Evolutionary conservation across 2,888 invertebrate genomes (phyloP), one percentile per base, ranked within the genome.

Genomic region (Monoplex corrugatus): DNA sequence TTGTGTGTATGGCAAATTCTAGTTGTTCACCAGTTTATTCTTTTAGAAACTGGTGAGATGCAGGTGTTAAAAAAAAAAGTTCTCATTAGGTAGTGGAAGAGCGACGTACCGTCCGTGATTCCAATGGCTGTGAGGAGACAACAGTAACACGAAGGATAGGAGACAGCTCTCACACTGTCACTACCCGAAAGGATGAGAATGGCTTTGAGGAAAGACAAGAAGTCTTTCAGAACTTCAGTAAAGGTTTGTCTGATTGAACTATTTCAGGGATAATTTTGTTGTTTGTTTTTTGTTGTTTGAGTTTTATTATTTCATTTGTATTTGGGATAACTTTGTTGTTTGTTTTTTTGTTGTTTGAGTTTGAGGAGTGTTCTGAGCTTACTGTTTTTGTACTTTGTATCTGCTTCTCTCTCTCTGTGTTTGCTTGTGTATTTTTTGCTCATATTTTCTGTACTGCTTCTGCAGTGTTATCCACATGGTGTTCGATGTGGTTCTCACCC

Each of bases 141-240:
- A 93, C 92, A 19, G 91, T 93, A 10, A 94, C 93, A 2, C 89
- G 94, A 44, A 89, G 89, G 13, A 63, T 93, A 16, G 94, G 93
- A 19, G 92, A 93, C 90, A 89, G 92, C 87, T 87, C 92, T 28
- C 92, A 94, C 90, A 90, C 93, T 6, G 90, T 93, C 0, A 92
- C 91, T 8, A 93, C 92, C 8, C 91, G 92, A 63, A 93, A 88
- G 35, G 91, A 92, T 44, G 87, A 87, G 43, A 86, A 91, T 80
- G 93, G 93, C 38, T 87, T 80, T 13, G 91, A 92, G 84, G 93
- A 93, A 90, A 92, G 90, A 44, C 91, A 90, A 32, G 93, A 94
- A 90, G 90, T 90, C n/a, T 93, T 92, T 82, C 87, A 92, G 28
- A 94, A 94, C 88, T 91, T 94, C 86, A 92, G 93, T 90, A 91